Conservation (phyloP, 2,888 invertebrate genomes). For the Patella caerulea region DNA sequence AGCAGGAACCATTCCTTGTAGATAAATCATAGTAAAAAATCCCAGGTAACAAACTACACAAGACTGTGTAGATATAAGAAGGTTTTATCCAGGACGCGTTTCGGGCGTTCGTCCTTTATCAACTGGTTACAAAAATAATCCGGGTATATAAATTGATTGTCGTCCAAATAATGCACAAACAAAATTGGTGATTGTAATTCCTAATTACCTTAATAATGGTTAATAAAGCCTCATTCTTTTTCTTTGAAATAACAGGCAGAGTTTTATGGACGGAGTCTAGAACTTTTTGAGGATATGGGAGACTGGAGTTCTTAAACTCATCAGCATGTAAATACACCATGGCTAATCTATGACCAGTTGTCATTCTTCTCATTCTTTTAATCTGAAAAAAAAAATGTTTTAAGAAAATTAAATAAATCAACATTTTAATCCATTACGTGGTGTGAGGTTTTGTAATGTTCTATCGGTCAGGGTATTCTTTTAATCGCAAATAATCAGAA, state of each 20-base stretch:
- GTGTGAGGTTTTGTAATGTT: too few relatives aligned
- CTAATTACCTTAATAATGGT: slow-evolving; percentile 67
- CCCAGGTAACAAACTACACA: too few relatives aligned
- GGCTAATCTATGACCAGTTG: slow-evolving; percentile 54
- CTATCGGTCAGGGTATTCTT: background rate
- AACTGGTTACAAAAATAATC: too few relatives aligned
- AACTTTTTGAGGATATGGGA: slow-evolving; percentile 64
- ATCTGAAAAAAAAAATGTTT: slow-evolving; percentile 46
- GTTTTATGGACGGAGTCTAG: slow-evolving; percentile 56
- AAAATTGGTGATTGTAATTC: background rate
- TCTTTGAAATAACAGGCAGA: slow-evolving; percentile 66
- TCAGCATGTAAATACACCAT: slow-evolving; percentile 60
- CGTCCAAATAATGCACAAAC: background rate
- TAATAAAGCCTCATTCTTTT: slow-evolving; percentile 67
- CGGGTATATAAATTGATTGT: too few relatives aligned
- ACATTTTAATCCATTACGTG: too few relatives aligned
- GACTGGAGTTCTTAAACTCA: slow-evolving; percentile 57
- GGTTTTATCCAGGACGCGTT: too few relatives aligned
- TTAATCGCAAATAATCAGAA: background rate
- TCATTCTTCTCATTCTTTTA: slow-evolving; percentile 64
- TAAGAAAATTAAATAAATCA: background rate
- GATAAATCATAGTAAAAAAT: too few relatives aligned
- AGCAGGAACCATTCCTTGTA: too few relatives aligned
- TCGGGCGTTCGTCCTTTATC: too few relatives aligned
- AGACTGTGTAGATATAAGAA: too few relatives aligned